These are phyloP conservation scores for Papilio protenor DNA, from an alignment of 2,888 invertebrate species.

Conservation along the genomic window DNA sequence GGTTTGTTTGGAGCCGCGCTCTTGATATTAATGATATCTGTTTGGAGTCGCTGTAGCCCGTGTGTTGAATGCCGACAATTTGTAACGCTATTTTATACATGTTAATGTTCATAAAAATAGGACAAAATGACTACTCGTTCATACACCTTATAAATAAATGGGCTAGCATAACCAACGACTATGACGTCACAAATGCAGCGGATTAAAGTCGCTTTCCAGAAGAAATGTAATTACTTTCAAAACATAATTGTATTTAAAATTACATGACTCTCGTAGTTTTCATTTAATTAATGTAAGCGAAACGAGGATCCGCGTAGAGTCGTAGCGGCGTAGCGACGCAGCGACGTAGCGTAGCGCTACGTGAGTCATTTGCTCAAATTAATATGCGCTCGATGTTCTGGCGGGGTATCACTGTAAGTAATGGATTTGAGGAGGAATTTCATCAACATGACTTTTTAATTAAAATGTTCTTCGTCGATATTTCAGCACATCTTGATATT, in stretches of 20 bases:
- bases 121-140: neutral
- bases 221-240: neutral
- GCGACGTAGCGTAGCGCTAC: conserved; percentile 28
- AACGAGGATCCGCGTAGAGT: conserved; percentile 34
- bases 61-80: too few relatives aligned
- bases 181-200: too few relatives aligned
- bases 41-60: neutral
- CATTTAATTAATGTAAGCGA: conserved; percentile 40
- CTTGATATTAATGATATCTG: conserved; percentile 4
- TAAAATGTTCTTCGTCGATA: neutral
- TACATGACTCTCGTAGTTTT: conserved; percentile 18
- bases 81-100: neutral
- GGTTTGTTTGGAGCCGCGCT: conserved; percentile 34
- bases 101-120: neutral
- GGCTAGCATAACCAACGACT: neutral
- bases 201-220: too few relatives aligned
- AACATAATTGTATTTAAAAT: neutral
- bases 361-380: conserved; percentile 40
- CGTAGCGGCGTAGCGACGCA: conserved; percentile 1
- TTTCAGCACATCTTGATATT: neutral
- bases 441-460: conserved; percentile 18
- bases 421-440: conserved; percentile 23
- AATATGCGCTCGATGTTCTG: conserved; percentile 28
- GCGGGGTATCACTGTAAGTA: conserved; percentile 11
- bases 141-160: neutral